phyloP scores from a whole-genome alignment of 2,113 vertebrate species.

The Cisticola juncidis region DNA sequence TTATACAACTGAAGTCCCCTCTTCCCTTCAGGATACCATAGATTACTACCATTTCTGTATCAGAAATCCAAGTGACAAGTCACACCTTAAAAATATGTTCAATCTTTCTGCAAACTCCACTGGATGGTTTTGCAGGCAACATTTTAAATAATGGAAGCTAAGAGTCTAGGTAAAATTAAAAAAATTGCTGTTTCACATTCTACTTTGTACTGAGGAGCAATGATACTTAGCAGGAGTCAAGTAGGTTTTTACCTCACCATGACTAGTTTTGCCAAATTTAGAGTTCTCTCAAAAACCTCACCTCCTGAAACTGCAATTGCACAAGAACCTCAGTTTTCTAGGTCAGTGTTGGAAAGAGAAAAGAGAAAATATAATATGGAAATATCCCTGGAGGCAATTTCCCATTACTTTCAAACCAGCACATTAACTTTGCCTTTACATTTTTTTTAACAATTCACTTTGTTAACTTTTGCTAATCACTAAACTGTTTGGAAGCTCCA shows the following conservation, averaged over 20 bases:
- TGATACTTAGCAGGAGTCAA: neutral
- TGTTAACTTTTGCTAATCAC: neutral
- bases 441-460: neutral
- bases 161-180: neutral
- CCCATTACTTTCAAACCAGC: neutral
- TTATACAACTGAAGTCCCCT: neutral
- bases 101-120: neutral
- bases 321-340: neutral
- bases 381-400: neutral
- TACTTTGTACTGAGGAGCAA: neutral
- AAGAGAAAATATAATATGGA: neutral
- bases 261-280: neutral
- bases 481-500: neutral
- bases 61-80: neutral
- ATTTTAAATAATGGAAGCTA: neutral
- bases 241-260: neutral
- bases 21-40: neutral
- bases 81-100: neutral
- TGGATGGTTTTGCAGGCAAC: neutral
- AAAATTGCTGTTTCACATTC: neutral
- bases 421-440: neutral
- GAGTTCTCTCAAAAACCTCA: neutral
- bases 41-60: neutral
- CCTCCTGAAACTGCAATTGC: neutral
- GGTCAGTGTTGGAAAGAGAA: neutral